Evolutionary conservation across 2,113 vertebrate genomes (phyloP), one percentile per base, ranked within the genome.

Genomic region (Larimichthys polyactis): DNA sequence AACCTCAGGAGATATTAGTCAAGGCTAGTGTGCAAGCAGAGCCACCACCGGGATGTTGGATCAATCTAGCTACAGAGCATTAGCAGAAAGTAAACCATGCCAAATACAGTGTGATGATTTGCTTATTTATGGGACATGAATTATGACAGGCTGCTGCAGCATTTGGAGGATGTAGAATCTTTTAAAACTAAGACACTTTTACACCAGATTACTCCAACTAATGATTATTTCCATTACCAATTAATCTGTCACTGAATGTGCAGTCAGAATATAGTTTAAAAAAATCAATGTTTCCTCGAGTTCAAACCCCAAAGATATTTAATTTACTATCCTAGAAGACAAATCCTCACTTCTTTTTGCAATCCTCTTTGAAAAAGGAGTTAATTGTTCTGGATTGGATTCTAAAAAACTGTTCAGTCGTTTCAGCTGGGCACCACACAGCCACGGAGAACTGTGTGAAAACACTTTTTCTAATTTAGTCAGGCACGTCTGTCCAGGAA

Each of bases 1-100:
- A 14, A 73, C 55, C 55, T 64, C 44, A 65, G 22, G 20, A 82
- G 40, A 68, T 80, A 15, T 71, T 24, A 73, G 51, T n/a, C 29
- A 22, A 48, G 32, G 55, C 24, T 20, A 4, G 52, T 32, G 44
- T 74, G n/a, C 46, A 6, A 29, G 69, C 73, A 74, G 36, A 48
- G 49, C 29, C 64, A 48, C 29, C 64, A 48, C 22, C 54, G 22
- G 10, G 57, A 46, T 8, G 4, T 4, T 36, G 5, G 49, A 60
- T 77, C 74, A 71, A 52, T 76, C 27, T 44, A 19, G 24, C 58
- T 36, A 43, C n/a, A 29, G 71, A 75, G 51, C 24, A 40, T 54
- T 22, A 60, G 16, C 20, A 59, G 14, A 66, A 55, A 73, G 69
- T 43, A 63, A 55, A 66, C 12, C 11, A 40, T 5, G 22, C 22